Evolutionary conservation across 2,113 vertebrate genomes (phyloP).

Genomic region (Eidolon helvum): DNA sequence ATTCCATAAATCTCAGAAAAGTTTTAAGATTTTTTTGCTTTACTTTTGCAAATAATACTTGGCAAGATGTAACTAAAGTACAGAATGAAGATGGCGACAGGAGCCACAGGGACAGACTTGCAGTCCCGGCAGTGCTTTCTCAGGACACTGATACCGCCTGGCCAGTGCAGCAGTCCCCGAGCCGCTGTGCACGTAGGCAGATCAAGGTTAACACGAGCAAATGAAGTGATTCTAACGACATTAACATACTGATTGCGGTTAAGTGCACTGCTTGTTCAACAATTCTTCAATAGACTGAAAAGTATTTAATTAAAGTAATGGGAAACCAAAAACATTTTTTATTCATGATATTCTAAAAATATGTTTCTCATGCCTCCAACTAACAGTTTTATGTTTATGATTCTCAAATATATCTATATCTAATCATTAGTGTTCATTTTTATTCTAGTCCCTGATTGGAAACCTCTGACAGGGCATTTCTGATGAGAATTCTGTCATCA

Average conservation of each 20-base stretch:
- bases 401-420: neutral
- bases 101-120: neutral
- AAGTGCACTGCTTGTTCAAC: neutral
- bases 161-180: neutral
- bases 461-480: constrained; percentile 20
- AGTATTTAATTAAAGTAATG: constrained; percentile 43
- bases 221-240: neutral
- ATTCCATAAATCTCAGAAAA: neutral
- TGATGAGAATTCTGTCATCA: constrained; percentile 7
- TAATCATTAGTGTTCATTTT: constrained; percentile 30
- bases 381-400: constrained; percentile 19
- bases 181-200: neutral
- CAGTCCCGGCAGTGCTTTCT: neutral
- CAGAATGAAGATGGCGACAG: neutral
- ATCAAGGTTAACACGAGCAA: neutral
- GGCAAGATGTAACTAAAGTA: neutral
- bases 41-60: constrained; percentile 28
- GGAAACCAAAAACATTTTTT: constrained; percentile 14
- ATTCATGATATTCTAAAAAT: constrained; percentile 6
- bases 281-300: neutral
- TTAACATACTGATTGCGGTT: neutral
- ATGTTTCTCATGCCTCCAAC: neutral
- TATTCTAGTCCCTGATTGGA: neutral
- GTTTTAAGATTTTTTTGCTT: neutral
- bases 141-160: neutral